A percentile compares a stretch with the other conserved stretches of the same genome.
Conservation (phyloP, 2,888 invertebrate species). For the Terebella lapidaria region DNA sequence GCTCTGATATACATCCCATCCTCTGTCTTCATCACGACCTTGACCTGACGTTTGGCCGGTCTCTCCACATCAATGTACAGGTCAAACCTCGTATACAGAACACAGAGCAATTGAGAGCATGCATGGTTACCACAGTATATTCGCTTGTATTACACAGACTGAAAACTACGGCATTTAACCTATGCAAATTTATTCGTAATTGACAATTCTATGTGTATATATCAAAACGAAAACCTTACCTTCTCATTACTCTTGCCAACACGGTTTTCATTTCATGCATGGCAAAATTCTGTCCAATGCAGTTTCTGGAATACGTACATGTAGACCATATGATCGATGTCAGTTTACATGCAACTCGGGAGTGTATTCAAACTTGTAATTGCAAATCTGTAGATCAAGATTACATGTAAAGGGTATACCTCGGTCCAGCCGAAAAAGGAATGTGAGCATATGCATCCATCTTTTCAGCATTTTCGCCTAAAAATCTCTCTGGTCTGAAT, state of each 20-base stretch:
- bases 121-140: no score
- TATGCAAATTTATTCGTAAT: no score
- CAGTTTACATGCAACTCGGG: neutral
- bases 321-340: neutral
- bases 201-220: no score
- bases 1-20: constrained; percentile 24
- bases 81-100: constrained; percentile 25
- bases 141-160: no score
- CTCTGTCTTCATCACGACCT: constrained; percentile 34
- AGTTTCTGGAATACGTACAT: constrained; percentile 29
- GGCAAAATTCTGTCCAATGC: constrained; percentile 46
- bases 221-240: constrained; percentile 22
- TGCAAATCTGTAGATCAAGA: no score
- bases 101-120: no score
- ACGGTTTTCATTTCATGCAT: constrained; percentile 41
- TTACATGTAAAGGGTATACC: no score
- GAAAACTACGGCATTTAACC: no score
- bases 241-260: constrained; percentile 31
- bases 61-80: constrained; percentile 24
- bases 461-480: constrained; percentile 30
- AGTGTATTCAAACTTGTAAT: no score
- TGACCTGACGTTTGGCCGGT: constrained; percentile 17
- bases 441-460: constrained; percentile 34
- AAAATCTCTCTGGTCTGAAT: constrained; percentile 35
- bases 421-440: constrained; percentile 42